phyloP scores from a whole-genome alignment of 1,140 invertebrate genomes.

The Drosophila funebris region DNA sequence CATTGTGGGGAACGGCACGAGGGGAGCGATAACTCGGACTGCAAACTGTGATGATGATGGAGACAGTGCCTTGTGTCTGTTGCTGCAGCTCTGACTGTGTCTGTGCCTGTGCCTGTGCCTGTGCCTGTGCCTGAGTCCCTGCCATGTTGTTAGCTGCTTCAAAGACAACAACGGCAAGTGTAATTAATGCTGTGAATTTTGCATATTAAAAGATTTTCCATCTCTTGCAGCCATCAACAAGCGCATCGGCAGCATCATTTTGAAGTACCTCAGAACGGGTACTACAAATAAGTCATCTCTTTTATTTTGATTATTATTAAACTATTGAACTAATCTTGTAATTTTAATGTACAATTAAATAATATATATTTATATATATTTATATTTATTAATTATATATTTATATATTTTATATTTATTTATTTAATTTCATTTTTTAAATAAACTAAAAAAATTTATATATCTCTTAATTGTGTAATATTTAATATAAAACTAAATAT shows the following conservation, averaged over 20 bases:
- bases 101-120: neutral
- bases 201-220: constrained; percentile 74
- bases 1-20: constrained; percentile 1
- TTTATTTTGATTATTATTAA: no score
- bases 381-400: no score
- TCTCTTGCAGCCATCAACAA: constrained; percentile 50
- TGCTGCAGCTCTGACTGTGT: neutral
- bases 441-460: no score
- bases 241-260: constrained; percentile 36
- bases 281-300: neutral
- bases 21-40: constrained; percentile 18
- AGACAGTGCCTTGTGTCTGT: neutral
- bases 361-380: no score
- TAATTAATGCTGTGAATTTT: constrained; percentile 81
- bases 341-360: no score
- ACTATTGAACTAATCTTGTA: no score
- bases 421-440: no score
- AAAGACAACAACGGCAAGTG: constrained; percentile 76
- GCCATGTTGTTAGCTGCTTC: constrained; percentile 74
- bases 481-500: no score
- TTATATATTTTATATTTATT: no score
- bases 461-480: no score
- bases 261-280: neutral
- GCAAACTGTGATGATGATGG: constrained; percentile 19
- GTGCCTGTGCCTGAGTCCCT: constrained; percentile 21